Conservation (phyloP, 2,888 invertebrate species). For the Lepidochrysops patricia region DNA sequence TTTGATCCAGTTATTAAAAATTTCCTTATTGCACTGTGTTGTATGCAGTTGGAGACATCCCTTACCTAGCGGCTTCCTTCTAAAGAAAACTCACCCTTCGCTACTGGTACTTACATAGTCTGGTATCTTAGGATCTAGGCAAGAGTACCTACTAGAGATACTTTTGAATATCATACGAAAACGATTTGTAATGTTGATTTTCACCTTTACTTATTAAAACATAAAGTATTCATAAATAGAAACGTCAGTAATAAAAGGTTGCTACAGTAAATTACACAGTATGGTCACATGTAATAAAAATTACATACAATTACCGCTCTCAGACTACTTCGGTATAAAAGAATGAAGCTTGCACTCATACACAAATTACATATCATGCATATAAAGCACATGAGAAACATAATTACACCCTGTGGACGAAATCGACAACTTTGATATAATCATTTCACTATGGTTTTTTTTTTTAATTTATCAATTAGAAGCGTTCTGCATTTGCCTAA, state of each 20-base stretch:
- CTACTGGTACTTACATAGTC: too few species aligned
- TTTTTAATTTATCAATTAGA: too few species aligned
- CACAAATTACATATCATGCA: conserved; percentile 13
- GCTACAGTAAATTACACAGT: background rate
- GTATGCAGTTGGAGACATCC: too few species aligned
- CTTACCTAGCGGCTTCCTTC: too few species aligned
- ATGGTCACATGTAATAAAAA: background rate
- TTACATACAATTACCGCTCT: background rate
- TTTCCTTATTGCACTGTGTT: too few species aligned
- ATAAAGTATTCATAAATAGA: background rate
- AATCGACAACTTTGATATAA: background rate
- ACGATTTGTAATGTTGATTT: background rate
- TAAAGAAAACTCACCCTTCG: too few species aligned
- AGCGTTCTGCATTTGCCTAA: too few species aligned
- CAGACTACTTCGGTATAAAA: background rate
- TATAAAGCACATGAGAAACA: conserved; percentile 6
- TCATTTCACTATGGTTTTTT: background rate
- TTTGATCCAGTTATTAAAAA: too few species aligned
- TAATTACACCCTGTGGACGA: background rate
- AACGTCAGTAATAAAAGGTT: background rate
- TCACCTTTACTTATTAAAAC: background rate
- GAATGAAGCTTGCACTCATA: background rate
- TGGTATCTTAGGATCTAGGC: too few species aligned
- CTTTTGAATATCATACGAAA: too few species aligned
- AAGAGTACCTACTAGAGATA: too few species aligned